Evolutionary conservation across 2,113 vertebrate species (phyloP).

Genomic region (Amazona vittata): DNA sequence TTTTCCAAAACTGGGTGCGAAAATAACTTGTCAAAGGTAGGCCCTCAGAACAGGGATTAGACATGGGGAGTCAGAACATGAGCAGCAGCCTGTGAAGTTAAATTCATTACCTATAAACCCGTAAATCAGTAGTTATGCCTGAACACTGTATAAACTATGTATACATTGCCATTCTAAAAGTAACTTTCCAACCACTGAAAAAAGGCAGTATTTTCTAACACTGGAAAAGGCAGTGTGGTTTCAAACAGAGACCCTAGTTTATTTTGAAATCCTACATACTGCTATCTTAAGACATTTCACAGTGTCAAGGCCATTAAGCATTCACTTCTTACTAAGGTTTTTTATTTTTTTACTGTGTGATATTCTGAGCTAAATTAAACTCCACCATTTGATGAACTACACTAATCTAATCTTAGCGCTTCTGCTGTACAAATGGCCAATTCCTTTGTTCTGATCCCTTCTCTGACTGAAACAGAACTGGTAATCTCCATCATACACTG

Average conservation of each 20-base stretch:
- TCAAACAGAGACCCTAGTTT: background rate
- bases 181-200: background rate
- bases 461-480: background rate
- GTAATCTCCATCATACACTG: background rate
- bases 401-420: background rate
- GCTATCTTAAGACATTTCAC: background rate
- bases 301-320: background rate
- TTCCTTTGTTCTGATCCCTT: background rate
- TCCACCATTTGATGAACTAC: background rate
- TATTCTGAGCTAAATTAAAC: constrained; percentile 4
- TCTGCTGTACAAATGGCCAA: background rate
- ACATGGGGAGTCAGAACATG: background rate
- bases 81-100: background rate
- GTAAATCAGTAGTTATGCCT: background rate
- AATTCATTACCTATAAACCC: background rate
- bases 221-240: background rate
- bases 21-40: background rate
- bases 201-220: background rate
- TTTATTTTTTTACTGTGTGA: background rate
- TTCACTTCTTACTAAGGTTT: background rate
- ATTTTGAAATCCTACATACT: background rate
- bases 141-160: background rate
- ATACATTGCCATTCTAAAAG: background rate
- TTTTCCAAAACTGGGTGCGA: background rate
- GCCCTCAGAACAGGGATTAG: background rate